Percentiles rank a stretch among this genome's conserved stretches.
phyloP scores from a whole-genome alignment of 2,888 invertebrate species.

The Ariolimax columbianus region DNA sequence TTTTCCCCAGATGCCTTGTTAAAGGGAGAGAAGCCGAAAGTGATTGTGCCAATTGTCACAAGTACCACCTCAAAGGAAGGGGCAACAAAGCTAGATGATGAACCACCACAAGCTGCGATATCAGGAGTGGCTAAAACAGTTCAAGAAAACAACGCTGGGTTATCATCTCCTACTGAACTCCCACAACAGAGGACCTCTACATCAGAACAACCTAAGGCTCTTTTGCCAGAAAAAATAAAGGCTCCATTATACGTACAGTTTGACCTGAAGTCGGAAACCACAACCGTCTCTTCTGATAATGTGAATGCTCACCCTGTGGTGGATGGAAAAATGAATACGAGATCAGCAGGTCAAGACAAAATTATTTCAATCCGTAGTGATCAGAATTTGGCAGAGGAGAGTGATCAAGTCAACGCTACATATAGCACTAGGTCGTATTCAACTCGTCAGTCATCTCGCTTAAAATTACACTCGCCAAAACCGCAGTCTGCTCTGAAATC shows the following conservation, averaged over 20 bases:
- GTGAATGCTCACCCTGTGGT: not conserved
- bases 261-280: not conserved
- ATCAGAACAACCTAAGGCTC: no score
- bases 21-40: not conserved
- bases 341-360: not conserved
- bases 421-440: not conserved
- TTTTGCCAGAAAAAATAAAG: not conserved
- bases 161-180: not conserved
- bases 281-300: not conserved
- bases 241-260: not conserved
- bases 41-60: not conserved
- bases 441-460: not conserved
- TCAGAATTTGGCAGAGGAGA: not conserved
- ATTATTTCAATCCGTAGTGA: not conserved
- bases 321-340: not conserved
- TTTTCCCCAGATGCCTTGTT: conserved; percentile 11
- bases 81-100: not conserved
- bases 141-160: not conserved
- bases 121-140: not conserved
- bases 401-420: not conserved
- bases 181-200: not conserved
- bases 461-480: not conserved
- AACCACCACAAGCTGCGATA: not conserved
- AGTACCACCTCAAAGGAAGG: not conserved
- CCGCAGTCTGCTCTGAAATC: not conserved